Evolutionary conservation across 2,113 vertebrate genomes (phyloP).

Genomic region (Erythrocercus mccallii): DNA sequence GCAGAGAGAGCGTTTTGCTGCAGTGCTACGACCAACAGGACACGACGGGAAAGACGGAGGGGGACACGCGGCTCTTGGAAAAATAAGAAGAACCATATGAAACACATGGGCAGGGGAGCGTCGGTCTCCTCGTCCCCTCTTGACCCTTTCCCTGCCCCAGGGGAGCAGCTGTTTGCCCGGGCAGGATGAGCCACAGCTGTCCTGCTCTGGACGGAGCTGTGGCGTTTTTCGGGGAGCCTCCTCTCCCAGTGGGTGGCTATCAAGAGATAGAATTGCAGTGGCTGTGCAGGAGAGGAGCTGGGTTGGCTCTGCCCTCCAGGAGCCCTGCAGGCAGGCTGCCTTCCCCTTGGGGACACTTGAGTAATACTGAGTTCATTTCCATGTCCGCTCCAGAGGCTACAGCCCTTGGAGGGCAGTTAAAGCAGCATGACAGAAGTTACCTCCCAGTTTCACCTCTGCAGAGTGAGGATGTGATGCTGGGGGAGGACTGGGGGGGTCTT

Average conservation of each 20-base stretch:
- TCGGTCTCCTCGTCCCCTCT: background rate
- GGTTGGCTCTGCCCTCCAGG: background rate
- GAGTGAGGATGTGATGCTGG: background rate
- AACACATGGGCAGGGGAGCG: background rate
- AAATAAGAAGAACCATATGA: conserved; percentile 55
- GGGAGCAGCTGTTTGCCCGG: background rate
- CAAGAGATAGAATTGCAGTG: background rate
- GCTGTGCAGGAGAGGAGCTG: conserved; percentile 40
- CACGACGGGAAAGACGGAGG: conserved; percentile 16
- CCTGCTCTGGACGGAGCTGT: background rate
- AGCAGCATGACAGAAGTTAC: conserved; percentile 65
- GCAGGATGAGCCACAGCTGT: background rate
- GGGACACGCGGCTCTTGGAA: conserved; percentile 14
- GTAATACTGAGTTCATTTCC: conserved; percentile 70
- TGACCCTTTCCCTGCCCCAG: conserved; percentile 10
- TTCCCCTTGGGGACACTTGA: conserved; percentile 28
- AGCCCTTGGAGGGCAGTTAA: conserved; percentile 44
- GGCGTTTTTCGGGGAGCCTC: background rate
- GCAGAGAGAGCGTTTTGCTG: background rate
- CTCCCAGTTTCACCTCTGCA: conserved; percentile 48
- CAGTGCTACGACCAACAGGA: conserved; percentile 30
- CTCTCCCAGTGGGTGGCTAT: background rate
- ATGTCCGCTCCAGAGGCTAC: conserved; percentile 18
- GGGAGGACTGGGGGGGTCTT: background rate
- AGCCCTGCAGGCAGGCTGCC: conserved; percentile 26